Percentiles rank a stretch among this genome's conserved stretches.
Evolutionary conservation across 2,113 vertebrate species (phyloP).

Genomic region (Mesembrinibis cayennensis): DNA sequence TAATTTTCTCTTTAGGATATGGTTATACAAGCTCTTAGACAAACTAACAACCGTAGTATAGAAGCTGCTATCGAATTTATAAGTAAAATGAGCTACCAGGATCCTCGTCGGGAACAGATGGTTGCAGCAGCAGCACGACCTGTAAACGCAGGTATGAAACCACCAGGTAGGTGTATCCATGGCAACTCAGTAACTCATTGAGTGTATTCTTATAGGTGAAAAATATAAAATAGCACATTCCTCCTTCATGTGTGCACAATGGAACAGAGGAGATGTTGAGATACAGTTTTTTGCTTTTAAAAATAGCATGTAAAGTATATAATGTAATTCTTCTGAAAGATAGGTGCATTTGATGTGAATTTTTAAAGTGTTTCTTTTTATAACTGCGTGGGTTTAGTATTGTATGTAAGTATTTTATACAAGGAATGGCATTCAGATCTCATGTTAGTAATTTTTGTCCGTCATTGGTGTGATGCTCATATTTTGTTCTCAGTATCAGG

Average conservation of each 20-base stretch:
- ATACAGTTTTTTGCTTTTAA: neutral
- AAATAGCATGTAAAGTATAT: neutral
- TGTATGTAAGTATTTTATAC: neutral
- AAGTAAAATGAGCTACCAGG: constrained; percentile 93
- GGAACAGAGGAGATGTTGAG: neutral
- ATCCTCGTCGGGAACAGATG: constrained; percentile 88
- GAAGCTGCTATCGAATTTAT: constrained; percentile 89
- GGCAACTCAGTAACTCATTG: neutral
- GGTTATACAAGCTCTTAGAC: constrained; percentile 84
- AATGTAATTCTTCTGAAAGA: neutral
- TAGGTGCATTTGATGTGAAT: neutral
- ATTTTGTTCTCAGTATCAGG: neutral
- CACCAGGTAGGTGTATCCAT: constrained; percentile 77
- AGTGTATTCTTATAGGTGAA: neutral
- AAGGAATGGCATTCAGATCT: neutral
- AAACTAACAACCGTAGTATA: constrained; percentile 87
- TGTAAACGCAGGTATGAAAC: constrained; percentile 81
- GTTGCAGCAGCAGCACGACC: constrained; percentile 80
- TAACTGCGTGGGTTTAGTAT: neutral
- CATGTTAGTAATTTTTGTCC: neutral
- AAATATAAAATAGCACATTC: neutral
- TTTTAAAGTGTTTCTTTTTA: neutral
- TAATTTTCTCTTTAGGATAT: constrained; percentile 79
- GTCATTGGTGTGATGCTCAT: neutral
- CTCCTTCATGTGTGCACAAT: accelerated